A percentile compares a stretch with the other conserved stretches of the same genome.
phyloP scores from a whole-genome alignment of 2,888 invertebrate species.

The Cataglyphis albicans region DNA sequence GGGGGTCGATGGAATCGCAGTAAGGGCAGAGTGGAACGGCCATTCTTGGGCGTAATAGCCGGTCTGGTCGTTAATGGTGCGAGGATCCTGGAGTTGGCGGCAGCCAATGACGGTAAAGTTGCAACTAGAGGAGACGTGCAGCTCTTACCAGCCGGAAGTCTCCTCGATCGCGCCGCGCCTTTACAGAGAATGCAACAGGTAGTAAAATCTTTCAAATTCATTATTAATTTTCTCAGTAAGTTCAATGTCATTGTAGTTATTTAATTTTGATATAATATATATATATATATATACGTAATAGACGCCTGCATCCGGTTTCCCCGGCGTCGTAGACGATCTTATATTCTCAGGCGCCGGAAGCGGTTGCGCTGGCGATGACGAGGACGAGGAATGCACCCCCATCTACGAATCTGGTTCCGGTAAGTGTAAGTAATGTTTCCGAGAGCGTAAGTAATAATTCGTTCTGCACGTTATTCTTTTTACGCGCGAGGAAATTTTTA shows the following conservation, averaged over 20 bases:
- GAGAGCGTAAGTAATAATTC: conserved; percentile 68
- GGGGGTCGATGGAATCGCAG: conserved; percentile 93
- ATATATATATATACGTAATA: conserved; percentile 81
- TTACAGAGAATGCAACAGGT: conserved; percentile 96
- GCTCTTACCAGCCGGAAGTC: conserved; percentile 89
- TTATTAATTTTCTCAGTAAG: neutral
- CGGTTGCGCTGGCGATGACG: conserved; percentile 95
- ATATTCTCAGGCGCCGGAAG: conserved; percentile 97
- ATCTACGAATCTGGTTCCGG: conserved; percentile 94
- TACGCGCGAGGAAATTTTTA: conserved; percentile 49
- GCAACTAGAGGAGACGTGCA: conserved; percentile 94
- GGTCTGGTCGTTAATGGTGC: conserved; percentile 96
- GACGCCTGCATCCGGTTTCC: conserved; percentile 94
- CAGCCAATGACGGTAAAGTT: conserved; percentile 93
- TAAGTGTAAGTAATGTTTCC: conserved; percentile 78
- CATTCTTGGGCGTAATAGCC: conserved; percentile 95
- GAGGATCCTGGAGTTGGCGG: conserved; percentile 93
- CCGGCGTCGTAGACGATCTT: conserved; percentile 93
- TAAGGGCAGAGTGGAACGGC: conserved; percentile 90
- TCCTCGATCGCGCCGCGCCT: conserved; percentile 91
- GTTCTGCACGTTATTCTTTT: conserved; percentile 58
- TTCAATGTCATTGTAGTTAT: neutral
- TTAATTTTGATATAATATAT: neutral
- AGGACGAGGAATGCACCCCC: conserved; percentile 96
- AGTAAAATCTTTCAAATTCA: conserved; percentile 66